Percentiles rank a stretch among this genome's conserved stretches.
Evolutionary conservation across 1,140 invertebrate genomes (phyloP).

Genomic region (Hylaeus volcanicus): DNA sequence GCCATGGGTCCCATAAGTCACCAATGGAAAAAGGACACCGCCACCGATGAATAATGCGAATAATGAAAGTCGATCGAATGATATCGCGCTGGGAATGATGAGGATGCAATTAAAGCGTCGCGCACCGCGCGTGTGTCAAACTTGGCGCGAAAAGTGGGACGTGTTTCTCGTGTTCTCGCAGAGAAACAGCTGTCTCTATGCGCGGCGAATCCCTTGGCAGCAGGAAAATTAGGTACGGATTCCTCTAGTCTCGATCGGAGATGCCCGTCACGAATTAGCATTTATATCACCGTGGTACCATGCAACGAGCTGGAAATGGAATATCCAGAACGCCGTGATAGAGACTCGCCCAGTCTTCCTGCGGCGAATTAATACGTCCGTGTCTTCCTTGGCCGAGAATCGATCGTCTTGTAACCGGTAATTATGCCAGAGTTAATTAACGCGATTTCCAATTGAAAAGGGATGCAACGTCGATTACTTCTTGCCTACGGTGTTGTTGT

Average conservation of each 20-base stretch:
- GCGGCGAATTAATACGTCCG: constrained; percentile 57
- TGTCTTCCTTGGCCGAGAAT: constrained; percentile 8
- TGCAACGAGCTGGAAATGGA: constrained; percentile 64
- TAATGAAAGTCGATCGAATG: constrained; percentile 12
- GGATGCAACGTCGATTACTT: neutral
- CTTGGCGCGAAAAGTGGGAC: constrained; percentile 46
- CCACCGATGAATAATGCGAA: neutral
- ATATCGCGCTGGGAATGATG: neutral
- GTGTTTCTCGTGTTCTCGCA: constrained; percentile 37
- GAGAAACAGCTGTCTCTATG: constrained; percentile 57
- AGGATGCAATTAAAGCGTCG: constrained; percentile 42
- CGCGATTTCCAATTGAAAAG: neutral
- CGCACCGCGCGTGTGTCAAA: constrained; percentile 38
- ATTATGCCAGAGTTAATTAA: constrained; percentile 33
- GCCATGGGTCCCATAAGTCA: neutral
- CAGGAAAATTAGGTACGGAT: constrained; percentile 66
- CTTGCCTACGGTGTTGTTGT: neutral
- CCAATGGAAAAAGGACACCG: neutral
- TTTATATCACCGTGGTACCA: constrained; percentile 68
- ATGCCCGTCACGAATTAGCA: constrained; percentile 70
- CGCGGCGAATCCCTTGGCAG: constrained; percentile 57
- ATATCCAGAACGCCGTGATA: constrained; percentile 60
- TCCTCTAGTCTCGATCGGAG: constrained; percentile 63
- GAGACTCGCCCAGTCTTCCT: constrained; percentile 44
- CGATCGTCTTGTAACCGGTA: constrained; percentile 13